Conservation (phyloP, 2,113 vertebrate genomes). For the Gallinago jamesoni region DNA sequence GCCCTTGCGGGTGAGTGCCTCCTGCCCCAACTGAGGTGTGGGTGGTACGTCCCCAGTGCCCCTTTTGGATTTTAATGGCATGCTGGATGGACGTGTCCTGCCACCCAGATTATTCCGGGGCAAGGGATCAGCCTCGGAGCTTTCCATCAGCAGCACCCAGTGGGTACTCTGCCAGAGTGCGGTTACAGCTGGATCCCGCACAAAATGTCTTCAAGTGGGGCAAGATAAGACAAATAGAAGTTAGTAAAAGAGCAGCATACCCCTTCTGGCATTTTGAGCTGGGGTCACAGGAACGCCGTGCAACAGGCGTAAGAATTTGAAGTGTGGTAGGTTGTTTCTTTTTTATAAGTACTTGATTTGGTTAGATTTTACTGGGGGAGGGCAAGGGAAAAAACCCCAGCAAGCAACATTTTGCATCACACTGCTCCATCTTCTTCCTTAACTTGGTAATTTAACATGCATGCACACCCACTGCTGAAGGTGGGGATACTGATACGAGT, state of each 20-base stretch:
- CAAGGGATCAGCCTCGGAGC: neutral
- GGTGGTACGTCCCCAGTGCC: neutral
- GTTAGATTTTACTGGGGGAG: neutral
- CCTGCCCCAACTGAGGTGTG: neutral
- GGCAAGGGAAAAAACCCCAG: neutral
- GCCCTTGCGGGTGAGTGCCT: neutral
- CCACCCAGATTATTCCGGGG: neutral
- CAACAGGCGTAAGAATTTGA: neutral
- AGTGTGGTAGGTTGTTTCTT: neutral
- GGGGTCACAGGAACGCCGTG: neutral
- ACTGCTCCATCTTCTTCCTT: neutral
- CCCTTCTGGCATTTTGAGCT: neutral
- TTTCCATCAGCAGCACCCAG: neutral
- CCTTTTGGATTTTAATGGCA: neutral
- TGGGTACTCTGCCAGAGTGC: neutral
- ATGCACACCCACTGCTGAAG: constrained; percentile 26
- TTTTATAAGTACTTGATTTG: neutral
- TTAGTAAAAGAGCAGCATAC: neutral
- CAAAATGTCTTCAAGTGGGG: neutral
- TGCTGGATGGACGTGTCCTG: neutral
- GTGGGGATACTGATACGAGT: constrained; percentile 57
- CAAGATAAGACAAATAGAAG: neutral
- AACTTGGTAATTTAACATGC: constrained; percentile 14
- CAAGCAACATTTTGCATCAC: neutral
- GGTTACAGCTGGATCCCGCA: neutral